Percentiles rank a stretch among this genome's conserved stretches.
These are phyloP conservation scores for Drosophila multiciliata DNA, from an alignment of 2,888 invertebrate species.

Conservation along the genomic window DNA sequence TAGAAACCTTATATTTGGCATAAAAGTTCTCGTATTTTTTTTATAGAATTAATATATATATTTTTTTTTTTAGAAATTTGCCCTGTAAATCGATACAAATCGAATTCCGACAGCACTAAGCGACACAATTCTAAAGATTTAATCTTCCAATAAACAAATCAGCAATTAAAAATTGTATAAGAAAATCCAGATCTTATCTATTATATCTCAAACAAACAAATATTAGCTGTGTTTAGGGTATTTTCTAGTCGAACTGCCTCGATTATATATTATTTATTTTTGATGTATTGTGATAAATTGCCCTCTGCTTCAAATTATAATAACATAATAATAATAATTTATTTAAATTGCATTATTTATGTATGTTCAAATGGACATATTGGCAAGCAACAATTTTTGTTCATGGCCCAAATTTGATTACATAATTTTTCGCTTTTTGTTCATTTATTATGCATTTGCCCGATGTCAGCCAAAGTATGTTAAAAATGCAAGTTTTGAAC, in stretches of 20 bases:
- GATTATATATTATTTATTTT: neutral
- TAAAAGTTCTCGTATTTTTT: neutral
- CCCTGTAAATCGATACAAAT: neutral
- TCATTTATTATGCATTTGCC: neutral
- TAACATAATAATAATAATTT: neutral
- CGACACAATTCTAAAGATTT: too few relatives aligned
- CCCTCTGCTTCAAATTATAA: neutral
- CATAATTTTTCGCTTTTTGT: neutral
- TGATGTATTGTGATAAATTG: neutral
- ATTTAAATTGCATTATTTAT: neutral
- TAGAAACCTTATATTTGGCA: neutral
- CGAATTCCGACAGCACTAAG: neutral
- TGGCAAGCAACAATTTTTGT: neutral
- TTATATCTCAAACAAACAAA: neutral
- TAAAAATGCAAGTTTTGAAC: neutral
- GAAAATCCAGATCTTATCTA: fast-evolving
- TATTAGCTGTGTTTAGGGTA: neutral
- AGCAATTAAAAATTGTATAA: neutral
- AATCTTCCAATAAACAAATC: neutral
- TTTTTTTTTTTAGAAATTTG: too few relatives aligned
- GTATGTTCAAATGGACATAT: neutral
- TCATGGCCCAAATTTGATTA: neutral
- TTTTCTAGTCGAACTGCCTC: neutral
- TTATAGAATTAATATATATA: too few relatives aligned
- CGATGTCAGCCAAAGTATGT: neutral